phyloP scores from a whole-genome alignment of 2,797 vertebrate genomes.

The Malacoraja senta region DNA sequence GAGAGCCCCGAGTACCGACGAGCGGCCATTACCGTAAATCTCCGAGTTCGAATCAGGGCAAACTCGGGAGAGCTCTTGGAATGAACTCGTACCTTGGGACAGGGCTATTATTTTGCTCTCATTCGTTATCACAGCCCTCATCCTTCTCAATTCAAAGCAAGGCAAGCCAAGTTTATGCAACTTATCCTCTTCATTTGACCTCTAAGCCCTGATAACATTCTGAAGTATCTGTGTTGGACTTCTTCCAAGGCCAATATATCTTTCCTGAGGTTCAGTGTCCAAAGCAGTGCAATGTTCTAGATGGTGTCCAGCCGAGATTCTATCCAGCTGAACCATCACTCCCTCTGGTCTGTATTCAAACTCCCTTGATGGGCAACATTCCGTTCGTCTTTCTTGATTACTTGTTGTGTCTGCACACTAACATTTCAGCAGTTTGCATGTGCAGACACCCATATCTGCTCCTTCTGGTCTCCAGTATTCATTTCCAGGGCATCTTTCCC shows the following conservation, averaged over 20 bases:
- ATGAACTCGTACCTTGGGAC: no score
- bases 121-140: background rate
- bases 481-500: background rate
- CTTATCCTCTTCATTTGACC: background rate
- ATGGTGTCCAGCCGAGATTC: background rate
- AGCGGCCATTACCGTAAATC: no score
- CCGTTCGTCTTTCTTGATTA: background rate
- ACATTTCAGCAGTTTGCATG: background rate
- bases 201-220: background rate
- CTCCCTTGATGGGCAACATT: background rate
- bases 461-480: background rate
- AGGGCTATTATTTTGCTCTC: no score
- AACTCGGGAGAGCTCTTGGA: no score
- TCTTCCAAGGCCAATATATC: background rate
- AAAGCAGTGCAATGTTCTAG: no score
- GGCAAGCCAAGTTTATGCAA: background rate
- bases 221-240: background rate
- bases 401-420: background rate
- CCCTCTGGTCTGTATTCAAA: background rate
- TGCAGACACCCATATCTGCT: background rate
- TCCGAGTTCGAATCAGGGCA: no score
- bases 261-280: background rate
- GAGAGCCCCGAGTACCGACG: no score
- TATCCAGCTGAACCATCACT: background rate
- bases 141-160: constrained; percentile 1